Evolutionary conservation across 2,113 vertebrate genomes (phyloP), one percentile per base, ranked within the genome.

Genomic region (Nymphicus hollandicus): DNA sequence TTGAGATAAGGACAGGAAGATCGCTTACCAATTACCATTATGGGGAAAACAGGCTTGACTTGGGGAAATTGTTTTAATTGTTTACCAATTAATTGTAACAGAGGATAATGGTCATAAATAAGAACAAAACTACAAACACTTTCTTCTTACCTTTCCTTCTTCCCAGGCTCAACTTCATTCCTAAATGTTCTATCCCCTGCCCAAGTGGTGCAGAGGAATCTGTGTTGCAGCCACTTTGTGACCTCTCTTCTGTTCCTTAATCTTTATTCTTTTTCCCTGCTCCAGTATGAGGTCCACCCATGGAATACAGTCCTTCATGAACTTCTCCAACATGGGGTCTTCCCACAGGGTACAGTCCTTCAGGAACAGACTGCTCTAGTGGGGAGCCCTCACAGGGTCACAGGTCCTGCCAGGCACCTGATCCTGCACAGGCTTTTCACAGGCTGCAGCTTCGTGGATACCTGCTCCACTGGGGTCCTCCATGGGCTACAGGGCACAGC

Each of bases 261-360:
- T 69, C 14, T 4, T 74, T 23, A 31, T 0, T 0, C 4, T n/a
- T 46, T n/a, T 71, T 2, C 14, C 6, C 4, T 41, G 9, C 12
- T 53, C n/a, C 27, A 16, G 5, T 55, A 19, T 9, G 19, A 7
- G 9, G 2, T 58, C 13, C 3, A 43, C 15, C 11, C 4, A 28
- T 5, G 10, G 5, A 7, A 77, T 39, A 43, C 5, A 43, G 11
- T n/a, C 7, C 24, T 88, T 24, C 35, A 37, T 25, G 7, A 77
- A 61, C 20, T 33, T 86, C 12, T 55, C 8, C 8, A 44, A 0
- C 5, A 4, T 3, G 5, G 1, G 6, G 19, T 7, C 8, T 72
- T 46, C 9, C n/a, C 4, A 6, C 1, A 2, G 19, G 25, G 14
- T 69, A 23, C 20, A n/a, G 56, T n/a, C 33, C 6, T 66, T 81